These are phyloP conservation scores for Globia sparganii DNA, from an alignment of 2,888 invertebrate species.

Conservation along the genomic window DNA sequence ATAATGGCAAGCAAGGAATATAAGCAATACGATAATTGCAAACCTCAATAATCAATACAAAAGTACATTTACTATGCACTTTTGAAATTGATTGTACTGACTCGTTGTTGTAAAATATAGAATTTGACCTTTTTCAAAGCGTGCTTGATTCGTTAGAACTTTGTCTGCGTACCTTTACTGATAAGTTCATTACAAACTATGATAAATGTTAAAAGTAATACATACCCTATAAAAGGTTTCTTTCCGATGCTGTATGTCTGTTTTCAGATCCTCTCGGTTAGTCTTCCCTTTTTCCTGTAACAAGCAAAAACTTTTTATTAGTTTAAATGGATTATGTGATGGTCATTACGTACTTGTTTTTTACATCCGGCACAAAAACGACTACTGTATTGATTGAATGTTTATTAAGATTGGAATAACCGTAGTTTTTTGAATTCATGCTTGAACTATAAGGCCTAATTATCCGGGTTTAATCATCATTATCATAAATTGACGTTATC, in stretches of 20 bases:
- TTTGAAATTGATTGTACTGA: no score
- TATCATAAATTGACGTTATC: background rate
- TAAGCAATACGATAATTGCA: background rate
- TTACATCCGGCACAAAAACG: background rate
- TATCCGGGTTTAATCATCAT: background rate
- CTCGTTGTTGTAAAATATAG: constrained; percentile 40
- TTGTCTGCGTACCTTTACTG: constrained; percentile 20
- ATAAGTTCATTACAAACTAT: constrained; percentile 12
- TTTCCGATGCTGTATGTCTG: constrained; percentile 88
- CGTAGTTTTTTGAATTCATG: background rate
- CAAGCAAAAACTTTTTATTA: constrained; percentile 70
- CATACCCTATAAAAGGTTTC: constrained; percentile 88
- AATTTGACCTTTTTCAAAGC: constrained; percentile 57
- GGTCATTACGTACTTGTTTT: no score
- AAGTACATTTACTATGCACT: no score
- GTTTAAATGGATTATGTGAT: background rate
- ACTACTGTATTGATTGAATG: background rate
- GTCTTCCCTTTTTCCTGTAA: constrained; percentile 87
- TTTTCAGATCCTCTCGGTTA: constrained; percentile 87
- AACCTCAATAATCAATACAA: background rate
- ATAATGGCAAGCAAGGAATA: background rate
- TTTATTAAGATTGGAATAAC: background rate
- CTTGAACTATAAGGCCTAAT: background rate
- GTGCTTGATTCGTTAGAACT: constrained; percentile 40
- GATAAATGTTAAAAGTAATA: constrained; percentile 21